Evolutionary conservation across 2,888 invertebrate genomes (phyloP).

Genomic region (Dryadula phaetusa): DNA sequence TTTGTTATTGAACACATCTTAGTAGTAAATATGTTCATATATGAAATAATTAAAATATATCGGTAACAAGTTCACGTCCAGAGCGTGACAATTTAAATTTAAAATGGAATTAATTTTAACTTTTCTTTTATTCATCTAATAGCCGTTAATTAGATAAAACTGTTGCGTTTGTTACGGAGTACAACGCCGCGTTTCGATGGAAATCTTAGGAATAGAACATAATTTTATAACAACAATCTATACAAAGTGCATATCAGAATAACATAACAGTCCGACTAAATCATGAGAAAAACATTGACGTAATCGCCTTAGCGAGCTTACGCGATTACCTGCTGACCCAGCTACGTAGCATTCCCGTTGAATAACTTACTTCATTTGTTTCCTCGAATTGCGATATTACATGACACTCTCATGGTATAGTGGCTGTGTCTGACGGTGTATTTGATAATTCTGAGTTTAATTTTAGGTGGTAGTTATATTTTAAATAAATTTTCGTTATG

Average conservation of each 20-base stretch:
- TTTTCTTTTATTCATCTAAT: no score
- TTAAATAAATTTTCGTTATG: no score
- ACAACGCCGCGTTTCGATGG: no score
- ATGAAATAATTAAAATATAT: neutral
- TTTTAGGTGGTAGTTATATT: no score
- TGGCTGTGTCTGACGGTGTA: neutral
- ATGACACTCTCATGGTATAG: neutral
- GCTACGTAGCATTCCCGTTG: conserved; percentile 14
- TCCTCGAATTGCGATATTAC: neutral
- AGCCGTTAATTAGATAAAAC: no score
- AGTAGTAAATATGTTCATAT: neutral
- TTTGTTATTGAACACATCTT: conserved; percentile 23
- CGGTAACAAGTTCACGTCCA: no score
- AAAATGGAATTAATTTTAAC: no score
- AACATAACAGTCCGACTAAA: neutral
- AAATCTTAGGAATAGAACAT: no score
- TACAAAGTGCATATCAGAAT: conserved; percentile 1
- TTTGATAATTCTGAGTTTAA: no score
- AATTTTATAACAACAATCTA: neutral
- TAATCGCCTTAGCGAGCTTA: conserved; percentile 17
- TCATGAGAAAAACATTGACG: conserved; percentile 9
- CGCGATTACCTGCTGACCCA: conserved; percentile 16
- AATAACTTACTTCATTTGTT: conserved; percentile 2
- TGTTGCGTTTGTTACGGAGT: neutral
- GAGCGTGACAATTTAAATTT: no score